Evolutionary conservation across 2,113 vertebrate species (phyloP), one percentile per base, ranked within the genome.

Genomic region (Entelurus aequoreus): DNA sequence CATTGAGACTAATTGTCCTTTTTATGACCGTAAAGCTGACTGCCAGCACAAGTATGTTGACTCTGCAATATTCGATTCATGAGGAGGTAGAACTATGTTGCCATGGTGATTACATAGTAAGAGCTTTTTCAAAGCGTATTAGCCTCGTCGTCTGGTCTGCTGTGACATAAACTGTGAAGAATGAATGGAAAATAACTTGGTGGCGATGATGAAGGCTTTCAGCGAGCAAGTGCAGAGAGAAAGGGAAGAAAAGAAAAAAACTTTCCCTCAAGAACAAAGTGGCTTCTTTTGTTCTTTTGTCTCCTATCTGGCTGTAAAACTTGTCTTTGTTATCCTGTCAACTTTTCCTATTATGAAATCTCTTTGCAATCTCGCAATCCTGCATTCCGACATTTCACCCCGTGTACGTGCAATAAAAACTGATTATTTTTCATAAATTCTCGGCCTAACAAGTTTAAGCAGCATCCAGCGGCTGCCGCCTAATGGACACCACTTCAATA

Each of bases 301-400:
- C 75, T 88, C 84, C 87, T 81, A 82, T 87, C 84, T 85, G 60
- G 77, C 72, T 78, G 77, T 80, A 80, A 86, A 65, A 85, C 76
- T 71, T 76, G 58, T 60, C 86, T 90, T 91, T 91, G 76, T 90
- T 86, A 86, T 74, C 54, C 71, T 80, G 73, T 85, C 86, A 88
- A 80, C 78, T 86, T 3, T 84, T 69, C 60, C 59, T 74, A 84
- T 88, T 81, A 75, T 68, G 60, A 79, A 89, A 88, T 88, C 86
- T 82, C 84, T 87, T 88, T 86, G 79, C 81, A 87, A 77, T 83
- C 66, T 79, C 69, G 62, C 74, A 75, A 78, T 69, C 76, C 71
- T 36, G 68, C 65, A 66, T 75, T 84, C 76, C 48, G 56, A 66
- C 70, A 71, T 60, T 54, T 59, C 54, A 49, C 10, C 62, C 74